Base-by-base conservation (phyloP, 2,113 vertebrate species). In the Eupsittula cactorum region DNA sequence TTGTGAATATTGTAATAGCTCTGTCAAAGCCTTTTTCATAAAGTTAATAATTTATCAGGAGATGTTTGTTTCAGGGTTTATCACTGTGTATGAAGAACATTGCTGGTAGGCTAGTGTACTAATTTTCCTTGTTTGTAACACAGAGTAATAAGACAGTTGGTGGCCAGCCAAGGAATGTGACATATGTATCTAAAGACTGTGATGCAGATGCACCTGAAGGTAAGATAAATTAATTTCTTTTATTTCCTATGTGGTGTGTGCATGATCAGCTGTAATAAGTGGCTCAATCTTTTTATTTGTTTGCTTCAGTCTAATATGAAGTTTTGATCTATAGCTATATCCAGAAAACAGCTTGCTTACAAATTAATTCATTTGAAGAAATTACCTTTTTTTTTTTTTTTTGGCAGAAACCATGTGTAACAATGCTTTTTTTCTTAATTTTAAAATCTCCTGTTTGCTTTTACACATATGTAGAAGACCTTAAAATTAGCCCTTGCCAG, bases 141-240 rank as follows among this genome's bases (percentile, higher is more conserved):
- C 78, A 98, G 98, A 97, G 68, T 92, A 98, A 98, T 95, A 70
- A 92, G 73, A 98, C 98, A 76, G n/a, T 57, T 70, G 91, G 94
- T 92, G 96, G 91, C 25, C 95, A 76, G 33, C 87, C 83, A 80
- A 95, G 86, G 97, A 99, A 98, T 85, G 95, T 90, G 95, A 98
- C 92, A 33, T 86, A 94, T 86, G 96, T 98, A 65, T 97, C 98
- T 44, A 99, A 97, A 97, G 98, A 97, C 87, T 99, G 99, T 97
- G 99, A 99, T 95, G 99, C 99, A n/a, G 98, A 99, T 79, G 99
- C 99, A 50, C 99, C 99, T 81, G 98, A 98, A 98, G 99, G 99
- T 99, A 98, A 98, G 98, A 65, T 17, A 39, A 28, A 19, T 85
- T 47, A 21, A 12, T 33, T 76, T 59, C 4, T 71, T 67, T 0